Percentiles rank a stretch among this genome's conserved stretches.
Evolutionary conservation across 2,113 vertebrate species (phyloP).

Genomic region (Semnornis frantzii): DNA sequence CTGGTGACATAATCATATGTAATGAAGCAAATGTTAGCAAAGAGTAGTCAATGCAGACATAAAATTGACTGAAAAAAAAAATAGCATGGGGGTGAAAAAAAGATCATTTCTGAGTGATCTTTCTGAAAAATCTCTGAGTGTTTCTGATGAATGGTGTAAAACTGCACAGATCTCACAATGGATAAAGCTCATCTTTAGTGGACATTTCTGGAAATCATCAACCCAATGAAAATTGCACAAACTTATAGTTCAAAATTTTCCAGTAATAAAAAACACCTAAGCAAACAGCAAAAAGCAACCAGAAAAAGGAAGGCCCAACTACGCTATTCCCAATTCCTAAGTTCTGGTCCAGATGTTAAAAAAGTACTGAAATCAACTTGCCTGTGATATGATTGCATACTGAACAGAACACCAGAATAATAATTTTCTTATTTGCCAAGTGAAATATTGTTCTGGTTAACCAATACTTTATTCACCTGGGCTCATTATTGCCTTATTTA

Average conservation of each 20-base stretch:
- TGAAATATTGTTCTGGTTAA: neutral
- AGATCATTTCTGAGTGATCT: neutral
- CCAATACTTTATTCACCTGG: neutral
- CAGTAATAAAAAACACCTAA: neutral
- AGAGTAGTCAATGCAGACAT: neutral
- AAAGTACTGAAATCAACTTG: neutral
- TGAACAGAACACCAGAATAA: neutral
- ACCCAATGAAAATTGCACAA: neutral
- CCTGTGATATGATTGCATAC: neutral
- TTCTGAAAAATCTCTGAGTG: neutral
- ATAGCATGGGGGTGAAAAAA: neutral
- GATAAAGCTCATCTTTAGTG: neutral
- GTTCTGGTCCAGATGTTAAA: neutral
- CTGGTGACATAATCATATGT: neutral
- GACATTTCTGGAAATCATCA: neutral
- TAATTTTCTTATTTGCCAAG: neutral
- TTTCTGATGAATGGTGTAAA: neutral
- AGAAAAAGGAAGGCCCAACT: neutral
- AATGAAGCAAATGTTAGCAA: neutral
- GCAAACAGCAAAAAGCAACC: neutral
- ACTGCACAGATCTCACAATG: neutral
- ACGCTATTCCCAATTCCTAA: neutral
- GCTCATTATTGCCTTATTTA: neutral
- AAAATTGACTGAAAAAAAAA: neutral
- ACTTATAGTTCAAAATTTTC: neutral